Percentiles rank a stretch among this genome's conserved stretches.
Conservation (phyloP, 2,888 invertebrate species). For the Pogonocherus hispidulus region DNA sequence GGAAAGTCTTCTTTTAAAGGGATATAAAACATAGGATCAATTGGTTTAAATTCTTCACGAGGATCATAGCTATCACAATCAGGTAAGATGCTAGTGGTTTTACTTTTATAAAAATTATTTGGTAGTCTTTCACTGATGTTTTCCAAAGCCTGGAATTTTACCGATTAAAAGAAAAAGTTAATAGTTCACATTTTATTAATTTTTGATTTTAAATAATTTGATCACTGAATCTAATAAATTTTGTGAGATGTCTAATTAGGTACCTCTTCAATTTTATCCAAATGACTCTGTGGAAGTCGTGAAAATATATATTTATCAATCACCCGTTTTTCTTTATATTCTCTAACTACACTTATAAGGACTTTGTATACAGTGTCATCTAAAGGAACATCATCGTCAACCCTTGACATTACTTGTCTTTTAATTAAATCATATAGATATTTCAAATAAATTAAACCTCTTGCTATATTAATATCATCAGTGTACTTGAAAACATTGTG, state of each 20-base stretch:
- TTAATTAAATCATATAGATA: conserved; percentile 48
- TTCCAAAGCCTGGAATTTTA: conserved; percentile 49
- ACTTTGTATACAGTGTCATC: conserved; percentile 46
- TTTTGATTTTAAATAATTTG: too few relatives aligned
- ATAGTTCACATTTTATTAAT: too few relatives aligned
- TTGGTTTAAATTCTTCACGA: conserved; percentile 29
- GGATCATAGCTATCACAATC: conserved; percentile 37
- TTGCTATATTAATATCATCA: conserved; percentile 40
- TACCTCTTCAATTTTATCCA: conserved; percentile 51
- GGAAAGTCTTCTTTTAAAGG: conserved; percentile 56
- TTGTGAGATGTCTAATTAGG: too few relatives aligned
- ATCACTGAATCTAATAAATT: too few relatives aligned
- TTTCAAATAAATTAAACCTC: conserved; percentile 52
- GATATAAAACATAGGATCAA: conserved; percentile 55
- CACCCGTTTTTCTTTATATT: conserved; percentile 45
- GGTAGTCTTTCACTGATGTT: conserved; percentile 53
- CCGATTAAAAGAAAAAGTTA: background rate
- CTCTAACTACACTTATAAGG: conserved; percentile 45
- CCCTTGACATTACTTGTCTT: conserved; percentile 45
- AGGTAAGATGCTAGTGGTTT: conserved; percentile 14
- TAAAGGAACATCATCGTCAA: conserved; percentile 51
- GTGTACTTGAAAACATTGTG: conserved; percentile 52
- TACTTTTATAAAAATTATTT: conserved; percentile 45
- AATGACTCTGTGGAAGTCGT: conserved; percentile 44
- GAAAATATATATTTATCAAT: conserved; percentile 50